Conservation (phyloP, 2,797 vertebrate genomes). For the Iguana delicatissima region DNA sequence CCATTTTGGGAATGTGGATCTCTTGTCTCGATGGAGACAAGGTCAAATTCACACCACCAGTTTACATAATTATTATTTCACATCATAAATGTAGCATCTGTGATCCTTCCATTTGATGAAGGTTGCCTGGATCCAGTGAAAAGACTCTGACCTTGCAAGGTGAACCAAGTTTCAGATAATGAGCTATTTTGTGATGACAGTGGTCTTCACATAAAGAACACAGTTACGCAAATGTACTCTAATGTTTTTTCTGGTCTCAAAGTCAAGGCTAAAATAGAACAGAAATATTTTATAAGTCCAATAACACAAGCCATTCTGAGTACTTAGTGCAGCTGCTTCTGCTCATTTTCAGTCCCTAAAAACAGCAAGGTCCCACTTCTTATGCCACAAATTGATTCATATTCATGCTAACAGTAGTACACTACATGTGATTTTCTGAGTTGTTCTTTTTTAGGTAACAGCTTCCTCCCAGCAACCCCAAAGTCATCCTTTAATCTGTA, state of each 20-base stretch:
- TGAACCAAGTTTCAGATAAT: not conserved
- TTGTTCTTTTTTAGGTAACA: not conserved
- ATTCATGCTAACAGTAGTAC: not conserved
- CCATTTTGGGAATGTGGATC: not conserved
- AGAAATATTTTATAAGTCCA: not conserved
- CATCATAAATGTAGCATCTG: not conserved
- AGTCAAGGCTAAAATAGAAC: not conserved
- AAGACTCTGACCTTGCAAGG: not conserved
- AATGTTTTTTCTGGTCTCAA: not conserved
- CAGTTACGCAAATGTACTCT: not conserved
- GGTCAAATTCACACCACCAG: not conserved
- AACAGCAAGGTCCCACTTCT: not conserved
- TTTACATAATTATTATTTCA: not conserved
- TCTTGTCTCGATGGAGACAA: not conserved
- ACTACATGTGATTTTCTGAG: not conserved
- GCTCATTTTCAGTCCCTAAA: not conserved
- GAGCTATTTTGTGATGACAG: not conserved
- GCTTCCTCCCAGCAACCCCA: not conserved
- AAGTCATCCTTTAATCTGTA: not conserved
- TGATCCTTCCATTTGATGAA: not conserved
- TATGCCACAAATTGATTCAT: not conserved
- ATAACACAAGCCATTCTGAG: not conserved
- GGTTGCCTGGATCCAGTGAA: not conserved
- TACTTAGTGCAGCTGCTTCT: not conserved
- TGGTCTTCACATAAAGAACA: not conserved